Evolutionary conservation across 2,797 vertebrate species (phyloP), one percentile per base, ranked within the genome.

Genomic region (Vultur gryphus): DNA sequence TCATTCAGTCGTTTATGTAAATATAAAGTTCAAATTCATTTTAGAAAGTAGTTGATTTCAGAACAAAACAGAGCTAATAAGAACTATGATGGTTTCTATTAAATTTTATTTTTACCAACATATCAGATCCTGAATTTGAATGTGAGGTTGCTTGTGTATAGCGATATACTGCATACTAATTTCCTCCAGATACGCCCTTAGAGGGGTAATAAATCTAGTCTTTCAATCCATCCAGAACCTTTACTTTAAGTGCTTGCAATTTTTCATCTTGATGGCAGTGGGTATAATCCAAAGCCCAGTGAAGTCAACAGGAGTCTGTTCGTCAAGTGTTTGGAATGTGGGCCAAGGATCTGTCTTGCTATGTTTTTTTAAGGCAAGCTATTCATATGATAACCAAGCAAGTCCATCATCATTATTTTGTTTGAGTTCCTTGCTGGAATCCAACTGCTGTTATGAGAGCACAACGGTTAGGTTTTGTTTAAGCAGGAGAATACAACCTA

Each of bases 261-360:
- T 95, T 84, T 95, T 96, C 80, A 66, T 95, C 70, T 87, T 95
- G 90, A 93, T 90, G 85, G 88, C 43, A 70, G 11, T 54, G 59
- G 55, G 26, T 86, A 84, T 64, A 82, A 90, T 93, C 70, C 62
- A 94, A 95, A 94, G 48, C 85, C 51, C 80, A 79, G 70, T 59
- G 87, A 94, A 94, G 83, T 95, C 88, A 89, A 93, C 70, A 82
- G 77, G 31, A 95, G 23, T 48, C 87, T 72, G 78, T 93, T 87
- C 23, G 16, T 90, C 62, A 90, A 84, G 14, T 44, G 19, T 65
- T 80, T 89, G 67, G 51, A 89, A 85, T 83, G 61, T 3, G 20
- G 71, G 52, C 43, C 59, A 85, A 84, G 16, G 44, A 73, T 69
- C 39, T 23, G 6, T 70, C 61, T 77, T 69, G 7, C 3, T 49